These are phyloP conservation scores for Meloidogyne exigua DNA, from an alignment of 1,140 invertebrate genomes.

Conservation along the genomic window DNA sequence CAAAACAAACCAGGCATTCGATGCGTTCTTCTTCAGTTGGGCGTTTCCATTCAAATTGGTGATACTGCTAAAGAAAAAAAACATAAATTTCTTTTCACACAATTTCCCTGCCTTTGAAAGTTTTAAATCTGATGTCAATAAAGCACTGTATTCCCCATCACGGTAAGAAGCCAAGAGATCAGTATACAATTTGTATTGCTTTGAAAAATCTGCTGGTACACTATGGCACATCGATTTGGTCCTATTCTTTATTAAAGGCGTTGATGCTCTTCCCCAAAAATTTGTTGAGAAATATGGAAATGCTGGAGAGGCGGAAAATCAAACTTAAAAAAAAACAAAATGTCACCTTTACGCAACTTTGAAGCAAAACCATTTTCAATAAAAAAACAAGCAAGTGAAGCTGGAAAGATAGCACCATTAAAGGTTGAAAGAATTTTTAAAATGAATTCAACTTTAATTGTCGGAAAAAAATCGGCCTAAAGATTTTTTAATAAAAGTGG, in stretches of 20 bases:
- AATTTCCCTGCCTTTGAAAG: constrained; percentile 12
- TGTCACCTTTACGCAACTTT: constrained; percentile 30
- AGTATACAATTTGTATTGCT: constrained; percentile 7
- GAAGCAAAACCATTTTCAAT: constrained; percentile 29
- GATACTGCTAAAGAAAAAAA: constrained; percentile 23
- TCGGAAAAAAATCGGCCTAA: constrained; percentile 2
- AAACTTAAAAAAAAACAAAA: not conserved
- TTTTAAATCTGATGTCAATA: constrained; percentile 9
- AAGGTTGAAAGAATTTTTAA: constrained; percentile 22
- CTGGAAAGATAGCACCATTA: constrained; percentile 8
- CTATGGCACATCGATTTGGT: not conserved
- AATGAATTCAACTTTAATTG: constrained; percentile 23
- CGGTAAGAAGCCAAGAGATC: constrained; percentile 3
- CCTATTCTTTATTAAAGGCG: not conserved
- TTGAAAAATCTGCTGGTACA: constrained; percentile 1
- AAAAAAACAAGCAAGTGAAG: constrained; percentile 35
- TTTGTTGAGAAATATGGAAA: not conserved
- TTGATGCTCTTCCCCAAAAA: not conserved
- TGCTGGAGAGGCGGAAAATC: not conserved
- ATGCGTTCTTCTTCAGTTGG: constrained; percentile 19
- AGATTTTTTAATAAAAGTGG: not conserved
- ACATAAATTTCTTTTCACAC: not conserved
- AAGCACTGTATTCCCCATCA: constrained; percentile 9
- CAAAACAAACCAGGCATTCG: constrained; percentile 33
- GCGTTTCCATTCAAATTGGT: constrained; percentile 4